phyloP scores from a whole-genome alignment of 2,888 invertebrate genomes.

The Drosophila demipolita region DNA sequence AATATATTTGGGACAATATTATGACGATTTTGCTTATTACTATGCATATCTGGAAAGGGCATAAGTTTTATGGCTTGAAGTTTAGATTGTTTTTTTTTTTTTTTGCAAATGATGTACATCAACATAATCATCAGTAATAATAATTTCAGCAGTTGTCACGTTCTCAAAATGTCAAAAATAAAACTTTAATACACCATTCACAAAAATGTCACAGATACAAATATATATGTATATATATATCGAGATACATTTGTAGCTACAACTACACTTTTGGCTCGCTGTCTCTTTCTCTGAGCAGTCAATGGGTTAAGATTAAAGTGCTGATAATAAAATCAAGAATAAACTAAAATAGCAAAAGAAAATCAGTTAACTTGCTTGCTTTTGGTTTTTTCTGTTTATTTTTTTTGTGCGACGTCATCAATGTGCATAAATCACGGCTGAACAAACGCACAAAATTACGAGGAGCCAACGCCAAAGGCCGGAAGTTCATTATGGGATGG shows the following conservation, averaged over 20 bases:
- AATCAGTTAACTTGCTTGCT: constrained; percentile 32
- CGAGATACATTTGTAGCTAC: background rate
- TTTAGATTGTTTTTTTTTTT: background rate
- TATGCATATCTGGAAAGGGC: constrained; percentile 3
- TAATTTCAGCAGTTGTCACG: constrained; percentile 13
- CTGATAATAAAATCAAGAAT: constrained; percentile 50
- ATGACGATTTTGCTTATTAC: background rate
- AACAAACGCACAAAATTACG: constrained; percentile 79
- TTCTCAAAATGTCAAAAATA: constrained; percentile 5
- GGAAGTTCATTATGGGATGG: constrained; percentile 75
- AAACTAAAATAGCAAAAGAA: constrained; percentile 28
- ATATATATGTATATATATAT: background rate
- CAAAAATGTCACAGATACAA: background rate
- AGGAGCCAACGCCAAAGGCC: constrained; percentile 60
- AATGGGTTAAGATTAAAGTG: constrained; percentile 49
- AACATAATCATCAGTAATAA: background rate
- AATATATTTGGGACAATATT: background rate
- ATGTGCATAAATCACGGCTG: constrained; percentile 78
- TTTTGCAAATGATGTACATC: constrained; percentile 13
- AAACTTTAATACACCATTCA: background rate
- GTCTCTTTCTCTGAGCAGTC: background rate
- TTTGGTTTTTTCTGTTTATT: constrained; percentile 1
- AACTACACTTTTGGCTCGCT: background rate
- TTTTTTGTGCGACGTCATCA: constrained; percentile 70
- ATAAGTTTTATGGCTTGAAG: background rate